These are phyloP conservation scores for Phymorhynchus buccinoides DNA, from an alignment of 1,140 invertebrate genomes.

Conservation along the genomic window DNA sequence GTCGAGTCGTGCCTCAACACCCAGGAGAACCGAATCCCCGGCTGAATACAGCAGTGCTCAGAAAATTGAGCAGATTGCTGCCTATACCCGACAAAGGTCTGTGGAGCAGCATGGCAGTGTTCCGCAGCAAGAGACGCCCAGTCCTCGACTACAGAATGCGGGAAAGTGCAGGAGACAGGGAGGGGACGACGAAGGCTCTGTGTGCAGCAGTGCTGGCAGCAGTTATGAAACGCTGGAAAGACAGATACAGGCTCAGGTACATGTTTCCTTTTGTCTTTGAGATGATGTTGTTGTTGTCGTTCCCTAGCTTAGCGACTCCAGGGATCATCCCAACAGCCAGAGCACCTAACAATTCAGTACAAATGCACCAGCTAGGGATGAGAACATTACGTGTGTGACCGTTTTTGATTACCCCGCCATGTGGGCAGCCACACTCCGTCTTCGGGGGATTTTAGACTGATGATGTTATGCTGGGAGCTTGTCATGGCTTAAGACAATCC, in stretches of 20 bases:
- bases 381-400: too few relatives aligned
- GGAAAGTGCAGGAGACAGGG: not conserved
- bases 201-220: slow-evolving; percentile 30
- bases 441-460: too few relatives aligned
- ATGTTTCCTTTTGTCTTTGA: not conserved
- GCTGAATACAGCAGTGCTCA: not conserved
- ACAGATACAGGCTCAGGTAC: slow-evolving; percentile 38
- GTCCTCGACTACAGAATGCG: not conserved
- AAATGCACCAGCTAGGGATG: too few relatives aligned
- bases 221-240: slow-evolving; percentile 39
- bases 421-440: too few relatives aligned
- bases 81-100: not conserved
- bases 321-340: too few relatives aligned
- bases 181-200: not conserved
- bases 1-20: not conserved
- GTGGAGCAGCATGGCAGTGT: not conserved
- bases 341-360: too few relatives aligned
- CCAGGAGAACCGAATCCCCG: not conserved
- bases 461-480: too few relatives aligned
- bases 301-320: too few relatives aligned
- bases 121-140: not conserved
- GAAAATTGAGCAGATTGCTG: not conserved
- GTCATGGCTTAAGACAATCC: too few relatives aligned
- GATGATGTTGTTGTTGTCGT: too few relatives aligned
- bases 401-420: too few relatives aligned